Percentiles rank a stretch among this genome's conserved stretches.
Evolutionary conservation across 2,797 vertebrate species (phyloP).

Genomic region (Decapterus maruadsi): DNA sequence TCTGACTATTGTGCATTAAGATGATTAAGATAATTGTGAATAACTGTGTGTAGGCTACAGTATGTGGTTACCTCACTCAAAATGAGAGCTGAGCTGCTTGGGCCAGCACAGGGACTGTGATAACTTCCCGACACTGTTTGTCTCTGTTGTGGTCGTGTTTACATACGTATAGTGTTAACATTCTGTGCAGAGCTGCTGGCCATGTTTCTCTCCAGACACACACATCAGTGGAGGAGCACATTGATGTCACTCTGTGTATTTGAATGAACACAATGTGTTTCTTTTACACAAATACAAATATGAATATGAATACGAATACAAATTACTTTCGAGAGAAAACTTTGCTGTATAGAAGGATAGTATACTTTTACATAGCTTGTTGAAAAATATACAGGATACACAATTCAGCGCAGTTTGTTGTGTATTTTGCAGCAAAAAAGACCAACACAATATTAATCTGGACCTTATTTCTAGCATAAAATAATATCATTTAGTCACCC

Average conservation of each 20-base stretch:
- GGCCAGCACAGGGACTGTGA: constrained; percentile 25
- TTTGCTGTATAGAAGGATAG: too few relatives aligned
- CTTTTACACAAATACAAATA: too few relatives aligned
- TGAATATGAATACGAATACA: too few relatives aligned
- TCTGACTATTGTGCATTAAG: neutral
- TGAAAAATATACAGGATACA: too few relatives aligned
- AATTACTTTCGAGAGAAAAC: too few relatives aligned
- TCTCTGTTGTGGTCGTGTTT: constrained; percentile 22
- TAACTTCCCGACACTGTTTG: constrained; percentile 20
- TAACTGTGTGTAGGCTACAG: neutral
- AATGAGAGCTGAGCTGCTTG: constrained; percentile 1
- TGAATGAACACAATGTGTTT: too few relatives aligned
- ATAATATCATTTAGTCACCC: too few relatives aligned
- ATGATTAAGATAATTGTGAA: neutral
- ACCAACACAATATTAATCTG: too few relatives aligned
- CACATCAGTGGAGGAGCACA: neutral
- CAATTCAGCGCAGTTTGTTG: too few relatives aligned
- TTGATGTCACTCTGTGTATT: neutral
- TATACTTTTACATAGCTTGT: too few relatives aligned
- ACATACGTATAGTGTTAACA: constrained; percentile 28
- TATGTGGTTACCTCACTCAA: neutral
- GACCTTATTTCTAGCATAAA: too few relatives aligned
- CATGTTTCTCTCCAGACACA: neutral
- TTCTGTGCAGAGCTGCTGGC: neutral
- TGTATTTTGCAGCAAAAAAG: too few relatives aligned